Evolutionary conservation across 2,797 vertebrate species (phyloP), one percentile per base, ranked within the genome.

Genomic region (Anableps anableps): DNA sequence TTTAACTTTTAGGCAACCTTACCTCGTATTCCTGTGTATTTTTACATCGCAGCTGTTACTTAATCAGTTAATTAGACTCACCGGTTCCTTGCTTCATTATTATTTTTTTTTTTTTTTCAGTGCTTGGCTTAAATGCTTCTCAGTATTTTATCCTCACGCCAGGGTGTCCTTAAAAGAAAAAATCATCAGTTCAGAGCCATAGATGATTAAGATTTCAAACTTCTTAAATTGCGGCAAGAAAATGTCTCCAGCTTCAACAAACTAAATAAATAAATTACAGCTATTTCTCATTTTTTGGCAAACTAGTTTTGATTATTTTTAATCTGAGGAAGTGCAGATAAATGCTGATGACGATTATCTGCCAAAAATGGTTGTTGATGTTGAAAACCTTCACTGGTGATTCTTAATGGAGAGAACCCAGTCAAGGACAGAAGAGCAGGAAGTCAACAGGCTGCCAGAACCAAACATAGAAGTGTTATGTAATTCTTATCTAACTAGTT

Each of bases 401-500:
- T 74, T 74, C 1, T 55, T 10, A 41, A 36, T 10, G 13, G 23
- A 41, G 5, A 34, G 53, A 70, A 5, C 0, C 0, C 2, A 21
- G 0, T 26, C 58, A 75, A 75, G 34, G 34, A 73, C 19, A 45
- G 36, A 23, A 72, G 38, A 45, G 21, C 78, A 53, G 58, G 3
- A 77, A 68, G 14, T 58, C 73, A 62, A 41, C 58, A 11, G 31
- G 38, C 74, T 47, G 23, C 60, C 55, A n/a, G 50, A 29, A 75
- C 16, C 36, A 60, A 45, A 68, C 58, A 78, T 17, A 58, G 66
- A 77, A 1, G 10, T 8, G 13, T 85, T 89, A 77, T 1, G n/a
- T 72, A 80, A 83, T 68, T 11, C 82, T 82, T 84, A 74, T 77
- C 45, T 75, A 82, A 79, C 77, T 10, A 13, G n/a, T 45, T 21